Base-by-base conservation (phyloP, 2,797 vertebrate species). In the Enteromius fasciolatus region DNA sequence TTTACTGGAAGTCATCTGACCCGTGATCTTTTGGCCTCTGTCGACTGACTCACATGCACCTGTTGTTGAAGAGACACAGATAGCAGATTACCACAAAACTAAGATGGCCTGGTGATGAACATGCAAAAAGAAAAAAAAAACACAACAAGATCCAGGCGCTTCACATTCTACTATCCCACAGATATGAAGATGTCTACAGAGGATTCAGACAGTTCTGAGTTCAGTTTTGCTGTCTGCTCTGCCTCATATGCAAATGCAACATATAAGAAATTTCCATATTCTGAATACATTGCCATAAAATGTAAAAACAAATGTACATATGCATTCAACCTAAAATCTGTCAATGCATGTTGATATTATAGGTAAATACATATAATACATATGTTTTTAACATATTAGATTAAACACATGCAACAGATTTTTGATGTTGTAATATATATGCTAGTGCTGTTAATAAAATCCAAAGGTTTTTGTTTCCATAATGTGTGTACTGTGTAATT, bases 11-110 rank as follows among this genome's bases (percentile, higher is more conserved):
- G 57, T 89, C 88, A 83, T 46, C 59, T 61, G 78, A 77, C 17
- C 17, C 78, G 41, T 76, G 74, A 79, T 31, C 33, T 68, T 33
- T 31, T 67, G 33, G 1, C 33, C 59, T 50, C 39, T 44, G 50
- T 61, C 15, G 41, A 72, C 33, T 80, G 73, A 88, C 69, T 87
- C 80, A 87, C 23, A 25, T 68, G 14, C 85, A 86, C 81, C 85
- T 86, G 85, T 69, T 44, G 11, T 80, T 66, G 50, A 15, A 77
- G n/a, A 66, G 8, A 76, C 54, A 72, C n/a, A 78, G 39, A 70
- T 39, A 36, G 5, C 46, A 17, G n/a, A n/a, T 75, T 33, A 57
- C 17, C 31, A 54, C 36, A 70, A 63, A 23, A 23, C 64, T 52
- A 23, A 67, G 1, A 33, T 39, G 17, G 9, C 6, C 73, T 15